Evolutionary conservation across 1,140 invertebrate genomes (phyloP).

Genomic region (Papilio dardanus): DNA sequence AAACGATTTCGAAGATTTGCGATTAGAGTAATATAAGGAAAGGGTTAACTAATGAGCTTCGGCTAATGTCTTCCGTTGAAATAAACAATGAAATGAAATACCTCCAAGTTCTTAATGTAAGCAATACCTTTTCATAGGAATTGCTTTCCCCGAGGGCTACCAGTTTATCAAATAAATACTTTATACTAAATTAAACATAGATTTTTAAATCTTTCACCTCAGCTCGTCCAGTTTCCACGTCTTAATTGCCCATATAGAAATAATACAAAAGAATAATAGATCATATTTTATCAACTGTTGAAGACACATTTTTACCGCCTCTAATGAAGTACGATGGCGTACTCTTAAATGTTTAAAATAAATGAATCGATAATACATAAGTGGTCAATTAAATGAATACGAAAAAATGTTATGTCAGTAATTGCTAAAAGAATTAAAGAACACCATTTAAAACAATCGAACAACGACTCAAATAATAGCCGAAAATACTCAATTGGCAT

Average conservation of each 20-base stretch:
- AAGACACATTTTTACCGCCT: not conserved
- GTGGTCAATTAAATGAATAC: not conserved
- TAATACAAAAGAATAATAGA: too few relatives aligned
- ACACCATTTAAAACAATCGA: conserved; percentile 43
- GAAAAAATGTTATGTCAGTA: not conserved
- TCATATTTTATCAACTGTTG: too few relatives aligned
- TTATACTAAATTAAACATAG: not conserved
- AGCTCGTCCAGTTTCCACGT: too few relatives aligned
- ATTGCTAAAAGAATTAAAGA: conserved; percentile 31
- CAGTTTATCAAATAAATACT: conserved; percentile 1
- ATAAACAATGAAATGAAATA: conserved; percentile 26
- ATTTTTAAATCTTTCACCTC: not conserved
- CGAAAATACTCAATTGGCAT: conserved; percentile 66
- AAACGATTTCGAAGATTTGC: conserved; percentile 51
- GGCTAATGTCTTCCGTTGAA: conserved; percentile 30
- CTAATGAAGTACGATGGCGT: too few relatives aligned
- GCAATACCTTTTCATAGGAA: not conserved
- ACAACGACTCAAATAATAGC: conserved; percentile 52
- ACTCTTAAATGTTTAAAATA: not conserved
- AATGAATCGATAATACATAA: not conserved
- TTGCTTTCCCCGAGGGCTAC: not conserved
- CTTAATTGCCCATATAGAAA: too few relatives aligned
- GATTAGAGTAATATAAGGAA: conserved; percentile 38
- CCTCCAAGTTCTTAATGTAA: conserved; percentile 18
- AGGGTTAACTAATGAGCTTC: conserved; percentile 25